Evolutionary conservation across 2,888 invertebrate species (phyloP), one percentile per base, ranked within the genome.

Genomic region (Eupithecia dodoneata): DNA sequence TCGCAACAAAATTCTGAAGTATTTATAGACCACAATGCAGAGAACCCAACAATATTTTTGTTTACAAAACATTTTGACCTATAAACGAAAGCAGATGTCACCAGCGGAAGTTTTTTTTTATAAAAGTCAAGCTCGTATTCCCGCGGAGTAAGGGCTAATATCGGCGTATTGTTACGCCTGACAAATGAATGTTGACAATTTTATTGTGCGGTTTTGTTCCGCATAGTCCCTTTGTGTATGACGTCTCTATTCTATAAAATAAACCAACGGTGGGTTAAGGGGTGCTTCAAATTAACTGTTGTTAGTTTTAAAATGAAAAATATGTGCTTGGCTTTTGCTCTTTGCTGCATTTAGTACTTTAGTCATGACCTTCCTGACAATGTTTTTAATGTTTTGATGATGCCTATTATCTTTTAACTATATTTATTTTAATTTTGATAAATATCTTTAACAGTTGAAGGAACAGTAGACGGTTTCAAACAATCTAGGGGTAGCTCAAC

Each of bases 111-210:
- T 84, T 83, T 86, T 85, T 87, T 88, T 90, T 87, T 86, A 84
- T 3, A 44, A 85, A 86, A 89, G 86, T 86, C 85, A 87, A 82
- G 76, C 87, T 86, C 83, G 85, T 89, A 85, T 83, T 79, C 81
- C 81, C 71, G 86, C 85, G 87, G 18, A 10, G 63, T 83, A 89
- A 88, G 87, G 90, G 84, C 79, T 81, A 82, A 81, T 80, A 73
- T 77, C 71, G 63, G 76, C 66, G 79, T 74, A 82, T 87, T 87
- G 90, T 88, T 76, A 75, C 79, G 88, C 90, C 89, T 92, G 93
- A 93, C 93, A 93, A 93, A 94, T 93, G 90, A 90, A 90, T 90
- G 90, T 91, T 93, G 93, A 93, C 93, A 93, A 93, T 91, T 89
- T 90, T 86, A 92, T 93, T 93, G 93, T 92, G 91, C 85, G 89